Base-by-base conservation (phyloP, 2,797 vertebrate species). In the Anguilla pacifica region DNA sequence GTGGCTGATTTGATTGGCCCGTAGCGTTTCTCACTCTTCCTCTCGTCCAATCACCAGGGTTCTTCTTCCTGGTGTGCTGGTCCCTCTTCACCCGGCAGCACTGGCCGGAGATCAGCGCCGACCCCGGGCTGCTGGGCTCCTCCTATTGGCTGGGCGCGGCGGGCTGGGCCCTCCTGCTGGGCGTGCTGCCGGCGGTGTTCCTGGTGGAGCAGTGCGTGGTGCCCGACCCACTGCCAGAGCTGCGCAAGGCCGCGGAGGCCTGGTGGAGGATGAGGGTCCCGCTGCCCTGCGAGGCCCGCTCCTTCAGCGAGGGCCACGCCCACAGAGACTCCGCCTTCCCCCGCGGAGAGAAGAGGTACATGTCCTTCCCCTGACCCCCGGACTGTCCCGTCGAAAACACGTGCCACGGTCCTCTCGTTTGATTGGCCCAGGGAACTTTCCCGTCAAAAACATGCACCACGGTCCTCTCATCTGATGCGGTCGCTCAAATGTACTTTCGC, bases 11-110 rank as follows among this genome's bases (percentile, higher is more conserved):
- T 31, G 25, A 70, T 77, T 77, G 28, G n/a, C 72, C 31, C 31
- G 0, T 7, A 46, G 79, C 28, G 19, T 19, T 77, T 25, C 55
- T 64, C 49, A 39, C 13, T 79, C 43, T 79, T 25, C 70, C n/a
- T 88, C 85, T 84, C 74, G 74, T 74, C 17, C 25, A 43, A 88
- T 91, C 88, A 79, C 19, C 93, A 97, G 97, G 96, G 83, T 95
- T 97, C 88, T 96, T 97, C 89, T 97, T 96, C 91, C 93, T 96
- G 85, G 90, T 97, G 35, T 93, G 94, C 90, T 97, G 96, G 96
- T 93, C 92, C 6, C 86, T 96, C 82, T 97, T 97, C 91, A 97
- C 96, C 9, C 90, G 94, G 88, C 94, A 96, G 64, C 94, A 97
- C 88, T 83, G 31, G 83, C 88, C 91, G 6, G 95, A 96, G 82